Percentiles rank a stretch among this genome's conserved stretches.
Evolutionary conservation across 2,888 invertebrate genomes (phyloP).

Genomic region (Erebia palarica): DNA sequence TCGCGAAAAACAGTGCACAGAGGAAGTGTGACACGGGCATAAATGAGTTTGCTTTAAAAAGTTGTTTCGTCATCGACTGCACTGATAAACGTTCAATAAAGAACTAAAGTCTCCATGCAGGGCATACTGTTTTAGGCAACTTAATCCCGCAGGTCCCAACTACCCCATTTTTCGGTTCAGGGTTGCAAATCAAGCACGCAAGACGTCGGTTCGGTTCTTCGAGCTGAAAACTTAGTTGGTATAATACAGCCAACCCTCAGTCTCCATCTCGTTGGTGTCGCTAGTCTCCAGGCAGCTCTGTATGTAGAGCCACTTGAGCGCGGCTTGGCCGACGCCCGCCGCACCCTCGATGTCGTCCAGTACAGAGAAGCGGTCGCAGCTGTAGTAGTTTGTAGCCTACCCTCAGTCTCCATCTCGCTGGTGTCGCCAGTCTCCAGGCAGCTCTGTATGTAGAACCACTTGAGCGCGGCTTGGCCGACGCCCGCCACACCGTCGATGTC

Average conservation of each 20-base stretch:
- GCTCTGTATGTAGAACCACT: constrained; percentile 66
- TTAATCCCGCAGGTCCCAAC: too few species aligned
- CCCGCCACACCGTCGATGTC: constrained; percentile 46
- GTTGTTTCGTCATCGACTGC: too few species aligned
- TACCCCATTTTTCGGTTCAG: too few species aligned
- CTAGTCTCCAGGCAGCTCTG: constrained; percentile 58
- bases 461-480: constrained; percentile 49
- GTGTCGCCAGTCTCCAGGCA: constrained; percentile 50
- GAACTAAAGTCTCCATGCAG: too few species aligned
- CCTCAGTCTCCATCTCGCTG: constrained; percentile 52
- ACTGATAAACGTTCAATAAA: too few species aligned
- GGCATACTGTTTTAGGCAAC: too few species aligned
- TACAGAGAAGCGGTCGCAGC: constrained; percentile 64
- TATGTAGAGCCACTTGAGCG: constrained; percentile 64
- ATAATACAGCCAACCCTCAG: constrained; percentile 48
- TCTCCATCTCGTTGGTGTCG: constrained; percentile 47
- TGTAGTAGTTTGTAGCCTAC: constrained; percentile 52
- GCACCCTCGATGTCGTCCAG: constrained; percentile 44
- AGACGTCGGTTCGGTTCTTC: too few species aligned
- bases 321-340: constrained; percentile 46
- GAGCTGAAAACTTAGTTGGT: too few species aligned
- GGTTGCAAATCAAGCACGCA: too few species aligned
- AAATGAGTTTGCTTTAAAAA: too few species aligned
- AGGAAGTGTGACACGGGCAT: too few species aligned
- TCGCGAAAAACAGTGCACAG: too few species aligned